Evolutionary conservation across 2,888 invertebrate species (phyloP).

Genomic region (Pseudeuparius sepicola): DNA sequence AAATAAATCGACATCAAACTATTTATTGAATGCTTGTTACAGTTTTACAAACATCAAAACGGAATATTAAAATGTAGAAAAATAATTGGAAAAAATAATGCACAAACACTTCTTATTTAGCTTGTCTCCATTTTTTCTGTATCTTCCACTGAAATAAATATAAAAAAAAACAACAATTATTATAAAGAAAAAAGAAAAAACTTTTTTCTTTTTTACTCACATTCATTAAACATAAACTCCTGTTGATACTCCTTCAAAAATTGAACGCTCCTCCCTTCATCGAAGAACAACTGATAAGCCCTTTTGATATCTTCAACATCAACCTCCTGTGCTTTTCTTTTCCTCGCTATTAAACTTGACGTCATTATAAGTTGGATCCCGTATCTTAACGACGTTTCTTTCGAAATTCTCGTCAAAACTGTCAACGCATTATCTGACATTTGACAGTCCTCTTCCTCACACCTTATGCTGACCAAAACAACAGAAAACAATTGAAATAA

Average conservation of each 20-base stretch:
- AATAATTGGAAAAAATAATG: too few relatives aligned
- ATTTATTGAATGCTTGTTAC: too few relatives aligned
- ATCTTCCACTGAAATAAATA: slow-evolving; percentile 26
- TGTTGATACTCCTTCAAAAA: slow-evolving; percentile 93
- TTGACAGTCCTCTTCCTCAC: slow-evolving; percentile 96
- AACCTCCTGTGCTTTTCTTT: slow-evolving; percentile 79
- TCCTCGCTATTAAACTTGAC: slow-evolving; percentile 84
- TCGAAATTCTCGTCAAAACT: slow-evolving; percentile 85
- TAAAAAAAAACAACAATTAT: slow-evolving; percentile 11
- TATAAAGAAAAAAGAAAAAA: background rate
- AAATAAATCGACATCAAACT: too few relatives aligned
- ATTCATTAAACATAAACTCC: slow-evolving; percentile 85
- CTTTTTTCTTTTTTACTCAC: slow-evolving; percentile 20
- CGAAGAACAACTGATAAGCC: slow-evolving; percentile 89
- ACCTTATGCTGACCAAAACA: slow-evolving; percentile 45
- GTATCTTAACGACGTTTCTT: slow-evolving; percentile 89
- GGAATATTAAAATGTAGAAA: too few relatives aligned
- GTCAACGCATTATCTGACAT: slow-evolving; percentile 85
- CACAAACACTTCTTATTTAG: slow-evolving; percentile 11
- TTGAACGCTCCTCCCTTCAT: slow-evolving; percentile 87
- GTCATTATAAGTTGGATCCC: slow-evolving; percentile 97
- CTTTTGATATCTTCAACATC: slow-evolving; percentile 85
- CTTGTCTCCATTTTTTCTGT: slow-evolving; percentile 25
- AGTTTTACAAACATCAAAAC: too few relatives aligned
- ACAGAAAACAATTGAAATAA: slow-evolving; percentile 1